These are phyloP conservation scores for Morpho deidamia DNA, from an alignment of 2,888 invertebrate genomes.

Conservation along the genomic window DNA sequence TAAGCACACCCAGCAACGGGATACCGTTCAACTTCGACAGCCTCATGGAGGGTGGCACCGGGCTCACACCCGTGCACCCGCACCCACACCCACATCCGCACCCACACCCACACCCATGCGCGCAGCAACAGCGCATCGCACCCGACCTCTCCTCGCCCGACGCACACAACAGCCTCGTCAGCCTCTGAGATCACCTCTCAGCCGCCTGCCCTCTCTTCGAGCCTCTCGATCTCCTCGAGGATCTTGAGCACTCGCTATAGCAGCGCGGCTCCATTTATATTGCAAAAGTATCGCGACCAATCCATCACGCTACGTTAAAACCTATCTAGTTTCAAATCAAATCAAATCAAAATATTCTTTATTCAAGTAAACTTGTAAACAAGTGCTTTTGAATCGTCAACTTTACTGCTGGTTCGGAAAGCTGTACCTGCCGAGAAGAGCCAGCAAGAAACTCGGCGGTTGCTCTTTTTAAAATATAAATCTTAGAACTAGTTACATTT, in stretches of 20 bases:
- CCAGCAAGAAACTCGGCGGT: too few species aligned
- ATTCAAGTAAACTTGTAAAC: too few species aligned
- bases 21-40: constrained; percentile 95
- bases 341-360: too few species aligned
- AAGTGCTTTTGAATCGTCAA: too few species aligned
- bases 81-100: constrained; percentile 78
- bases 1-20: constrained; percentile 92
- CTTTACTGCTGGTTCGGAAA: too few species aligned
- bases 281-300: constrained; percentile 11
- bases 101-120: constrained; percentile 80
- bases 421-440: too few species aligned
- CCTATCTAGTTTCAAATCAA: too few species aligned
- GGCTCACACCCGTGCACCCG: constrained; percentile 88
- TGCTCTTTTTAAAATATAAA: too few species aligned
- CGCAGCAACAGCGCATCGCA: constrained; percentile 86
- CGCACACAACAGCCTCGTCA: constrained; percentile 87
- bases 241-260: constrained; percentile 11
- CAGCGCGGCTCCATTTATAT: constrained; percentile 9
- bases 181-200: constrained; percentile 81
- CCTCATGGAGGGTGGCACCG: constrained; percentile 95
- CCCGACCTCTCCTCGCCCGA: constrained; percentile 86
- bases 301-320: not conserved
- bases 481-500: too few species aligned
- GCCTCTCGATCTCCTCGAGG: constrained; percentile 18
- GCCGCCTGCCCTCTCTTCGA: constrained; percentile 34